phyloP scores from a whole-genome alignment of 2,113 vertebrate species.

The Hippoglossus stenolepis region DNA sequence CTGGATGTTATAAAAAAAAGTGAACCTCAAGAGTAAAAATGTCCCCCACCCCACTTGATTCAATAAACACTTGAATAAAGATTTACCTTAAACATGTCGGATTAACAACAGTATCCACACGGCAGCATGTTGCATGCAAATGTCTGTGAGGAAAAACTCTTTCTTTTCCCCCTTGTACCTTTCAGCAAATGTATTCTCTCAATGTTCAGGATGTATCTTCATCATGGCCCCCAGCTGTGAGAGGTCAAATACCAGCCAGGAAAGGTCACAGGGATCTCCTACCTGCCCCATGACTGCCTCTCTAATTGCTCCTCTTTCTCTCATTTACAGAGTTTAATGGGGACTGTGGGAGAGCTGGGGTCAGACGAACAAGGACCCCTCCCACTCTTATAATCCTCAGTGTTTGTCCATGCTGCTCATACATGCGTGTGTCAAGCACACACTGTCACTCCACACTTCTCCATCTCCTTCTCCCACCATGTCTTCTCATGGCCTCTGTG shows the following conservation, averaged over 20 bases:
- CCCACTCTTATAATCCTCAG: constrained; percentile 35
- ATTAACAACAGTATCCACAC: constrained; percentile 3
- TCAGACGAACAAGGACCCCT: constrained; percentile 38
- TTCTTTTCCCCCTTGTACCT: background rate
- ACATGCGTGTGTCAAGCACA: constrained; percentile 33
- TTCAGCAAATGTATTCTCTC: constrained; percentile 26
- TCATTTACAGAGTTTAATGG: constrained; percentile 63
- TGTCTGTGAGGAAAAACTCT: background rate
- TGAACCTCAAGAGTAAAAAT: background rate
- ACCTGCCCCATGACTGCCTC: constrained; percentile 58
- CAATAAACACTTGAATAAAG: constrained; percentile 10
- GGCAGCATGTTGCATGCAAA: constrained; percentile 1
- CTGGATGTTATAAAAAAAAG: too few relatives aligned
- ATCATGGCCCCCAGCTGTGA: constrained; percentile 44
- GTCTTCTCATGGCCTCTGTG: constrained; percentile 1
- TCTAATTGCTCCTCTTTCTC: constrained; percentile 73
- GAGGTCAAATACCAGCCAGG: constrained; percentile 70
- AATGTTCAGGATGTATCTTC: constrained; percentile 41
- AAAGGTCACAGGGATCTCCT: constrained; percentile 64
- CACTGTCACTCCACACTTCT: constrained; percentile 40
- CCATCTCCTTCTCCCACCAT: constrained; percentile 18
- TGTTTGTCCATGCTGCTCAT: constrained; percentile 55
- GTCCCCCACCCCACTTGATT: background rate
- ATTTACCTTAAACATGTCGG: constrained; percentile 1
- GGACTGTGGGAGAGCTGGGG: constrained; percentile 29